A percentile compares a stretch with the other conserved stretches of the same genome.
phyloP scores from a whole-genome alignment of 2,888 invertebrate genomes.

The Barypeithes pellucidus region DNA sequence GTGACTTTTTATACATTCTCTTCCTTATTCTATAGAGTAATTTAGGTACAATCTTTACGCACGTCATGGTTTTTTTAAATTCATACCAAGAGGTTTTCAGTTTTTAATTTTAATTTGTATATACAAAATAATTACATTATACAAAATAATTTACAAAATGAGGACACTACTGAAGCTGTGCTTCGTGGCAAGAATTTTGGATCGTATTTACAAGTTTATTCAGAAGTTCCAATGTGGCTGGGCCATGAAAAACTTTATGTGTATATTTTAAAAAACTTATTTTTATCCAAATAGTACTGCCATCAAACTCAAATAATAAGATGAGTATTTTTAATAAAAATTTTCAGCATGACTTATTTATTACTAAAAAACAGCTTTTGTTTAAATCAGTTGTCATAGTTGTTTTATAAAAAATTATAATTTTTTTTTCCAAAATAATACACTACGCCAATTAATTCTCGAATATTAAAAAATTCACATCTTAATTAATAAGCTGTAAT shows the following conservation, averaged over 20 bases:
- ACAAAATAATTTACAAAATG: slow-evolving; percentile 50
- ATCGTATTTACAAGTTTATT: slow-evolving; percentile 46
- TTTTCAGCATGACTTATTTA: too few species aligned
- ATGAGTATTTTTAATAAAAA: too few species aligned
- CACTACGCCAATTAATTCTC: too few species aligned
- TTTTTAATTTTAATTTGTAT: slow-evolving; percentile 55
- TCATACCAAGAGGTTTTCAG: slow-evolving; percentile 67
- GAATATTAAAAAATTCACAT: too few species aligned
- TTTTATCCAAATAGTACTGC: not conserved
- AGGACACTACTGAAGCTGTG: slow-evolving; percentile 31
- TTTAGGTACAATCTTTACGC: slow-evolving; percentile 65
- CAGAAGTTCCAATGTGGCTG: slow-evolving; percentile 64
- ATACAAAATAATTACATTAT: slow-evolving; percentile 56
- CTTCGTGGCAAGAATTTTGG: slow-evolving; percentile 28
- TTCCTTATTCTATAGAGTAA: slow-evolving; percentile 60
- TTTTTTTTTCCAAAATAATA: not conserved
- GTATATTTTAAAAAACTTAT: not conserved
- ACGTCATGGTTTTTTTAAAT: slow-evolving; percentile 65
- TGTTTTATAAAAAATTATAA: too few species aligned
- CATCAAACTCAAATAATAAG: too few species aligned
- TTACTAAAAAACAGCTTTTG: too few species aligned
- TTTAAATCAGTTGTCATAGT: too few species aligned
- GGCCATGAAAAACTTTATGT: slow-evolving; percentile 54
- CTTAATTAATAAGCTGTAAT: too few species aligned
- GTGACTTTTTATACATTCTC: slow-evolving; percentile 9